Base-by-base conservation (phyloP, 2,797 vertebrate species). In the Gorsachius magnificus region DNA sequence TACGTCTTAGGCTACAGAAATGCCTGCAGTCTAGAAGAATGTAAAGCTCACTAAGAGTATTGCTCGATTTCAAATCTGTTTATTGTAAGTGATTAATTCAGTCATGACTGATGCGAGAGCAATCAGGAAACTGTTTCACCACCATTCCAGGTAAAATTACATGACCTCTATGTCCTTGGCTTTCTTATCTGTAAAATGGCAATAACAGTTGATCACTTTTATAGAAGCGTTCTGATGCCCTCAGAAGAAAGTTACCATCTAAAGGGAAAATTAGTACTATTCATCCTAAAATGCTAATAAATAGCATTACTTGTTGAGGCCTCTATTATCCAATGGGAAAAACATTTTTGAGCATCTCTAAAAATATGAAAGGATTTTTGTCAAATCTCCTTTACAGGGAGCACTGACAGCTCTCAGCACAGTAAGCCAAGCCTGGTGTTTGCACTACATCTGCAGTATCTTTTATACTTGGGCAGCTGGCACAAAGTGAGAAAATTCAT, bases 401-500 rank as follows among this genome's bases (percentile, higher is more conserved):
- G 35, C 68, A 93, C 63, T 92, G 79, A 94, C 90, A 94, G 90
- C 85, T 96, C 87, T 71, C 84, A 95, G 86, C 45, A 58, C 78
- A 94, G 75, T 93, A 94, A 96, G 94, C 83, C 76, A 96, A 93
- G 74, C 58, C 43, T 53, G 93, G 89, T 91, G 91, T 96, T 90
- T 92, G 72, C 83, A 95, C 89, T 95, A 80, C 95, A 95, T 92
- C 96, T 96, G 97, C 90, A 97, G 92, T 93, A 93, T 93, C 95
- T 96, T 97, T 97, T 96, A 96, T 94, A 89, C 70, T 88, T 69
- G 79, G 93, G 96, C 96, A 97, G 97, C 97, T 94, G 96, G 96
- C 88, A 88, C 79, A 90, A 95, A 96, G 91, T 90, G 89, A 97
- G 96, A 89, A 97, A 97, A 96, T 92, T 95, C 97, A 98, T 98